These are phyloP conservation scores for Tortricodes alternella DNA, from an alignment of 2,888 invertebrate species.

Conservation along the genomic window DNA sequence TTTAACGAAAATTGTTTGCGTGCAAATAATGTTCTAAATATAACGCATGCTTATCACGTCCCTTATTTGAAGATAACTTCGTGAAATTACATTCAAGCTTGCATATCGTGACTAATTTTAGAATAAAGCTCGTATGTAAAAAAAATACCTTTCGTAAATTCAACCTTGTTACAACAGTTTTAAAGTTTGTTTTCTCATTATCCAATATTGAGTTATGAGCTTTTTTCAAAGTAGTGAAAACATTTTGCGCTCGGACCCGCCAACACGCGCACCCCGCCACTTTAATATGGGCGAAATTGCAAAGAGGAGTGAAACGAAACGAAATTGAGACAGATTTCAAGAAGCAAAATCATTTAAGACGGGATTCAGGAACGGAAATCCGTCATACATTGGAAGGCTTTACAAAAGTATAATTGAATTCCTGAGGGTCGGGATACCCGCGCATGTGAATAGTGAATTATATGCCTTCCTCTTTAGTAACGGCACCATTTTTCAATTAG, in stretches of 20 bases:
- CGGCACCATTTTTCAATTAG: slow-evolving; percentile 36
- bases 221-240: too few relatives aligned
- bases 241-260: slow-evolving; percentile 26
- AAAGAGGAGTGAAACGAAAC: slow-evolving; percentile 51
- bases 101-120: too few relatives aligned
- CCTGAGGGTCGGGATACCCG: slow-evolving; percentile 41
- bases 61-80: too few relatives aligned
- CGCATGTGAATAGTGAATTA: slow-evolving; percentile 38
- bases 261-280: slow-evolving; percentile 39
- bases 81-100: too few relatives aligned
- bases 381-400: slow-evolving; percentile 50
- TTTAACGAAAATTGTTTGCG: too few relatives aligned
- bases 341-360: slow-evolving; percentile 60
- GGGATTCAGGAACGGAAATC: slow-evolving; percentile 54
- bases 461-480: slow-evolving; percentile 32
- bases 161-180: too few relatives aligned
- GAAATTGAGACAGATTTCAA: slow-evolving; percentile 66
- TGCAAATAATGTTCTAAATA: too few relatives aligned
- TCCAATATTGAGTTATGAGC: too few relatives aligned
- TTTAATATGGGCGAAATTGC: slow-evolving; percentile 63
- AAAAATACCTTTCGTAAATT: too few relatives aligned
- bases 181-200: too few relatives aligned
- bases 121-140: too few relatives aligned
- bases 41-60: too few relatives aligned
- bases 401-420: slow-evolving; percentile 47